phyloP scores from a whole-genome alignment of 1,140 invertebrate species.

The Adelges cooleyi region DNA sequence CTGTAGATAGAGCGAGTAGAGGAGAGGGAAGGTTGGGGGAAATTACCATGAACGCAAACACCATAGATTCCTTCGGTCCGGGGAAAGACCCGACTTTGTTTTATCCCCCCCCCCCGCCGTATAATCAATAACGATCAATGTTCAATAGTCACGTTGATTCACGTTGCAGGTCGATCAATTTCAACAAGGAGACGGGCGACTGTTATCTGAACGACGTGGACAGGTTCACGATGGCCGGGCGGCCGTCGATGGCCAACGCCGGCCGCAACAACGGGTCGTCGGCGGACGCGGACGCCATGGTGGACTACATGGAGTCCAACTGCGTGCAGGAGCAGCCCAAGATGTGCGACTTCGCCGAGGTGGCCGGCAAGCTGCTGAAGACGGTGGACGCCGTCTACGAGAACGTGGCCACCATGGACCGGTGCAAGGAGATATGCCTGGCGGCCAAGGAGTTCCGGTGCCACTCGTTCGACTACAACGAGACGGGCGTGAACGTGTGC shows the following conservation, averaged over 20 bases:
- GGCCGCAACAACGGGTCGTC: not conserved
- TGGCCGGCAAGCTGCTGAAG: slow-evolving; percentile 41
- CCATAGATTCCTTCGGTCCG: not conserved
- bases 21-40: not conserved
- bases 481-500: slow-evolving; percentile 40
- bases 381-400: slow-evolving; percentile 44
- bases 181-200: slow-evolving; percentile 38
- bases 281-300: not conserved
- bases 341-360: slow-evolving; percentile 42
- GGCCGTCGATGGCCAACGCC: slow-evolving; percentile 32
- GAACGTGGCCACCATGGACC: slow-evolving; percentile 40
- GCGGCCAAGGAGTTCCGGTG: slow-evolving; percentile 37
- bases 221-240: slow-evolving; percentile 38
- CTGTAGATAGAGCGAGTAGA: too few relatives aligned
- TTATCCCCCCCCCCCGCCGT: not conserved
- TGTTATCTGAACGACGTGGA: slow-evolving; percentile 44
- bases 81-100: not conserved
- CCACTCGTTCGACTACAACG: slow-evolving; percentile 44
- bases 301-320: slow-evolving; percentile 42
- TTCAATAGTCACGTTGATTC: not conserved
- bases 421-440: slow-evolving; percentile 42
- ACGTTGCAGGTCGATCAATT: slow-evolving; percentile 40
- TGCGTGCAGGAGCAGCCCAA: slow-evolving; percentile 42
- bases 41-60: not conserved
- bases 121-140: not conserved